These are phyloP conservation scores for Hyles lineata DNA, from an alignment of 2,888 invertebrate genomes.

Conservation along the genomic window DNA sequence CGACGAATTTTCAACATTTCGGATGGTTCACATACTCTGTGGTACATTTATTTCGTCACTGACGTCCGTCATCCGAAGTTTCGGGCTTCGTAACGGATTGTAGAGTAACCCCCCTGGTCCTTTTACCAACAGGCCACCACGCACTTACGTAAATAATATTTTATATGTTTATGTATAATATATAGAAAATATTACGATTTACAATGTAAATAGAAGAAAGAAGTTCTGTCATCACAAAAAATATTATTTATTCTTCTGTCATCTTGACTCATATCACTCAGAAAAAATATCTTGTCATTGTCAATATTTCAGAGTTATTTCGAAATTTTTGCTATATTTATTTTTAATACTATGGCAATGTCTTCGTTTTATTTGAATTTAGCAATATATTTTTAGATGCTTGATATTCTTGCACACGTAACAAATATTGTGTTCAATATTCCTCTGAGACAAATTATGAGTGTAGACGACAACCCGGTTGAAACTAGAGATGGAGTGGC, in stretches of 20 bases:
- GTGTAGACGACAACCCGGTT: slow-evolving; percentile 40
- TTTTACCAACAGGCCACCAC: too few relatives aligned
- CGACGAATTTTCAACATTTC: too few relatives aligned
- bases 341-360: neutral
- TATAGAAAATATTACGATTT: too few relatives aligned
- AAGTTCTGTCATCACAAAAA: too few relatives aligned
- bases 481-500: slow-evolving; percentile 39
- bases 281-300: slow-evolving; percentile 2
- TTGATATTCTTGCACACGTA: slow-evolving; percentile 47
- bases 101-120: too few relatives aligned
- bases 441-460: slow-evolving; percentile 47
- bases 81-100: too few relatives aligned
- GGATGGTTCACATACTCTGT: too few relatives aligned
- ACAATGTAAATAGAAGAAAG: too few relatives aligned
- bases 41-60: too few relatives aligned
- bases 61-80: too few relatives aligned
- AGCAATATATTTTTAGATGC: slow-evolving; percentile 46
- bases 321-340: slow-evolving; percentile 3
- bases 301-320: slow-evolving; percentile 14
- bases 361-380: slow-evolving; percentile 16
- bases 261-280: neutral
- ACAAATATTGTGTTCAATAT: slow-evolving; percentile 43
- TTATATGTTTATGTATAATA: too few relatives aligned
- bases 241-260: neutral
- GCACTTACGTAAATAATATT: too few relatives aligned